These are phyloP conservation scores for Columbina picui DNA, from an alignment of 2,113 vertebrate genomes.

Conservation along the genomic window DNA sequence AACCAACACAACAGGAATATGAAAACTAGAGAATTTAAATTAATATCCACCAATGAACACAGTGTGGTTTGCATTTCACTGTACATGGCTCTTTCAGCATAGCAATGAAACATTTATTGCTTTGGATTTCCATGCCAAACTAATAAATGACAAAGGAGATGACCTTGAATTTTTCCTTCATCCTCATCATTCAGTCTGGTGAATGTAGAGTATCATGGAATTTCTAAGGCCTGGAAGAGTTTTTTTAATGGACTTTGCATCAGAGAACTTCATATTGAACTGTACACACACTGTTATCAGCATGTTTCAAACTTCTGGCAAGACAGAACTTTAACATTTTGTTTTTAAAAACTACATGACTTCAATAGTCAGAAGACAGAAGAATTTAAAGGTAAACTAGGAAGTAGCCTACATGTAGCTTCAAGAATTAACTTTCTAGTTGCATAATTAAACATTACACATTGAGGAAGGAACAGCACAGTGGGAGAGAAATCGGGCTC, in stretches of 20 bases:
- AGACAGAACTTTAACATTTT: background rate
- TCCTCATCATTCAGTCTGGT: background rate
- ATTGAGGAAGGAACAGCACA: background rate
- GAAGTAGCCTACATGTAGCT: background rate
- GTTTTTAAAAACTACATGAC: background rate
- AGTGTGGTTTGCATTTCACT: background rate
- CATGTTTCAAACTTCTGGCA: background rate
- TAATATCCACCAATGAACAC: background rate
- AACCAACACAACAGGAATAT: background rate
- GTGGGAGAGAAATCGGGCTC: background rate
- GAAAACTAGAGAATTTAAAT: background rate
- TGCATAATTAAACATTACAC: background rate
- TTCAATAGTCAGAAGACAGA: background rate
- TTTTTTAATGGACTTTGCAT: background rate
- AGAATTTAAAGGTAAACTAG: background rate
- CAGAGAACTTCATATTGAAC: background rate
- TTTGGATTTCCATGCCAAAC: background rate
- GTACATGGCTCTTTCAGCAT: background rate
- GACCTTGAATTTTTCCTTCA: background rate
- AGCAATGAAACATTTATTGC: background rate
- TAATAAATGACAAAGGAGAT: background rate
- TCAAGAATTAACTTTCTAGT: background rate
- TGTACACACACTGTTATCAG: background rate
- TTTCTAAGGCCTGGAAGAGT: background rate
- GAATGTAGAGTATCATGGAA: background rate